Percentiles rank a stretch among this genome's conserved stretches.
phyloP scores from a whole-genome alignment of 2,888 invertebrate species.

The Chrysomela aeneicollis region DNA sequence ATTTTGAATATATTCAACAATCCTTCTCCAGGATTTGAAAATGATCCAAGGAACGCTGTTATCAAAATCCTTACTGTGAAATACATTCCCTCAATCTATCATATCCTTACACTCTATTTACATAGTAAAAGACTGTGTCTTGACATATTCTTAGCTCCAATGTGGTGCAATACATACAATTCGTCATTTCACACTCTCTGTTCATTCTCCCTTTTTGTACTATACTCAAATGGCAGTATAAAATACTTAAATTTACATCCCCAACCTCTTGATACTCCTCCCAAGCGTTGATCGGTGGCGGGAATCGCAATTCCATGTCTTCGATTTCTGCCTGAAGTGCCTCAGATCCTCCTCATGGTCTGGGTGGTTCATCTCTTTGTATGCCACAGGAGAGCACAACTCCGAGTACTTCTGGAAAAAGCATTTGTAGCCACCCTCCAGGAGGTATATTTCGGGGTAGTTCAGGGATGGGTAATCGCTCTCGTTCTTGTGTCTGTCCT shows the following conservation, averaged over 20 bases:
- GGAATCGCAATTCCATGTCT: slow-evolving; percentile 72
- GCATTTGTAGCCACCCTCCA: slow-evolving; percentile 89
- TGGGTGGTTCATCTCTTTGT: slow-evolving; percentile 88
- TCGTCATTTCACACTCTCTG: slow-evolving; percentile 30
- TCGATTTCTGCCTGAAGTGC: slow-evolving; percentile 79
- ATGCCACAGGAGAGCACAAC: slow-evolving; percentile 76
- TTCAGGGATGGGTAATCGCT: slow-evolving; percentile 84
- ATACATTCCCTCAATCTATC: slow-evolving; percentile 9
- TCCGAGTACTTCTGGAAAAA: slow-evolving; percentile 77
- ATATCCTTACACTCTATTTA: slow-evolving; percentile 38
- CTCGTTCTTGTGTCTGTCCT: slow-evolving; percentile 83
- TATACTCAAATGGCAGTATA: slow-evolving; percentile 32
- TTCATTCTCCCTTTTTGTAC: slow-evolving; percentile 37
- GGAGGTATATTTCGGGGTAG: slow-evolving; percentile 93
- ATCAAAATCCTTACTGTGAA: slow-evolving; percentile 18
- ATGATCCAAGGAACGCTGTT: not conserved
- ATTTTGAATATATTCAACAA: not conserved
- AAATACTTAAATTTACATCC: slow-evolving; percentile 33
- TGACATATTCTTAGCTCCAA: slow-evolving; percentile 31
- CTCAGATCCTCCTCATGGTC: slow-evolving; percentile 75
- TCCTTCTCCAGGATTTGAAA: not conserved
- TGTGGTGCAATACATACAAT: slow-evolving; percentile 41
- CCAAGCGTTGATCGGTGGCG: slow-evolving; percentile 42
- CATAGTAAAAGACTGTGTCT: slow-evolving; percentile 38
- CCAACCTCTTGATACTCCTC: slow-evolving; percentile 43